Evolutionary conservation across 2,888 invertebrate species (phyloP).

Genomic region (Agrochola macilenta): DNA sequence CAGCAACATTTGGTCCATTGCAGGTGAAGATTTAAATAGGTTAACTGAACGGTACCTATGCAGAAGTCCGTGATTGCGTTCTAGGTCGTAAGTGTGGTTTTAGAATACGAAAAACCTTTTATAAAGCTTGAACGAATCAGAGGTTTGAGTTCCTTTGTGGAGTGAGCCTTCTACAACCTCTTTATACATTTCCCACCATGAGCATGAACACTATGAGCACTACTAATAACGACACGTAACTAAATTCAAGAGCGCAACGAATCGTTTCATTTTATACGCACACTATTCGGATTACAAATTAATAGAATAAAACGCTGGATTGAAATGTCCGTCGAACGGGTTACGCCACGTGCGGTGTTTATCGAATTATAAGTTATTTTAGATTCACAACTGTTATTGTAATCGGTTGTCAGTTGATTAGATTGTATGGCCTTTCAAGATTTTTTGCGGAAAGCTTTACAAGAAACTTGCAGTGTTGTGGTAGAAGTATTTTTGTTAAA

Average conservation of each 20-base stretch:
- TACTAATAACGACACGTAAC: constrained; percentile 86
- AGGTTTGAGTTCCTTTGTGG: not conserved
- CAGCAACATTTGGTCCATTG: not conserved
- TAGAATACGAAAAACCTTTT: not conserved
- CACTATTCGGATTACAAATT: constrained; percentile 70
- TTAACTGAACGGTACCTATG: not conserved
- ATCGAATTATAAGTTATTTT: constrained; percentile 29
- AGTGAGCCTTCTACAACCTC: constrained; percentile 32
- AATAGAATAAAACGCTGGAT: constrained; percentile 68
- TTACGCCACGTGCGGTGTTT: constrained; percentile 58
- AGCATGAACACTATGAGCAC: constrained; percentile 62
- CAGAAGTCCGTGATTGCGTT: not conserved
- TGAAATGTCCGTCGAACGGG: constrained; percentile 65
- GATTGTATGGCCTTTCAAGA: not conserved
- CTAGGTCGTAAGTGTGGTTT: not conserved
- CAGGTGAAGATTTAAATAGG: not conserved
- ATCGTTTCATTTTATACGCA: constrained; percentile 80
- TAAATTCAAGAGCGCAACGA: constrained; percentile 83
- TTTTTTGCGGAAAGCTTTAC: not conserved
- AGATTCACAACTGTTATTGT: constrained; percentile 24
- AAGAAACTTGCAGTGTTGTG: not conserved
- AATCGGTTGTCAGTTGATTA: constrained; percentile 2
- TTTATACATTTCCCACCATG: not conserved
- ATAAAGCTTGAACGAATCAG: not conserved
- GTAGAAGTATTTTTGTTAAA: not conserved